phyloP scores from a whole-genome alignment of 2,888 invertebrate species.

The Epiblema foenella region DNA sequence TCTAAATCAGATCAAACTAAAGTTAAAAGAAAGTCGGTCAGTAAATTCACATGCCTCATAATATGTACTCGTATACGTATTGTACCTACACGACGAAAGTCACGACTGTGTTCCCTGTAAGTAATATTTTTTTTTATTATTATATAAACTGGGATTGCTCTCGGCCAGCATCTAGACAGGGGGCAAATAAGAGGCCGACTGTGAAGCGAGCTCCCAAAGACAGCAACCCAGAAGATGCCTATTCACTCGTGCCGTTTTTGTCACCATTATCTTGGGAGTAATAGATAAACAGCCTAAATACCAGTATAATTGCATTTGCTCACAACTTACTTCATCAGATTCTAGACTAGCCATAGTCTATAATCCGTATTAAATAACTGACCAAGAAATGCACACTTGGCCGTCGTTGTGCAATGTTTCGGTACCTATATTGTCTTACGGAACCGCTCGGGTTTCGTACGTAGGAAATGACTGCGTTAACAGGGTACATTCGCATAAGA shows the following conservation, averaged over 20 bases:
- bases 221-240: no score
- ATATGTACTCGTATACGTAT: no score
- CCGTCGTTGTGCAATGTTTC: slow-evolving; percentile 32
- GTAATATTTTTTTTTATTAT: no score
- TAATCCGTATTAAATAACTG: slow-evolving; percentile 35
- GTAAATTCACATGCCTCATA: slow-evolving; percentile 12
- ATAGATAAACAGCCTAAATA: background rate
- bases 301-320: background rate
- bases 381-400: slow-evolving; percentile 25
- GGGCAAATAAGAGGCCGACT: no score
- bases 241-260: no score
- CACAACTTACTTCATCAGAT: background rate
- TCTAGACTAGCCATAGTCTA: background rate
- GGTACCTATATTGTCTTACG: slow-evolving; percentile 37
- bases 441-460: slow-evolving; percentile 28
- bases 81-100: no score
- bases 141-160: no score
- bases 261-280: background rate
- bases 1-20: slow-evolving; percentile 17
- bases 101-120: no score
- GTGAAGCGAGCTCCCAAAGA: no score
- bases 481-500: background rate
- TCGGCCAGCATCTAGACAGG: no score
- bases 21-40: slow-evolving; percentile 21
- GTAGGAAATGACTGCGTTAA: slow-evolving; percentile 24